Evolutionary conservation across 2,113 vertebrate genomes (phyloP).

Genomic region (Aleadryas rufinucha): DNA sequence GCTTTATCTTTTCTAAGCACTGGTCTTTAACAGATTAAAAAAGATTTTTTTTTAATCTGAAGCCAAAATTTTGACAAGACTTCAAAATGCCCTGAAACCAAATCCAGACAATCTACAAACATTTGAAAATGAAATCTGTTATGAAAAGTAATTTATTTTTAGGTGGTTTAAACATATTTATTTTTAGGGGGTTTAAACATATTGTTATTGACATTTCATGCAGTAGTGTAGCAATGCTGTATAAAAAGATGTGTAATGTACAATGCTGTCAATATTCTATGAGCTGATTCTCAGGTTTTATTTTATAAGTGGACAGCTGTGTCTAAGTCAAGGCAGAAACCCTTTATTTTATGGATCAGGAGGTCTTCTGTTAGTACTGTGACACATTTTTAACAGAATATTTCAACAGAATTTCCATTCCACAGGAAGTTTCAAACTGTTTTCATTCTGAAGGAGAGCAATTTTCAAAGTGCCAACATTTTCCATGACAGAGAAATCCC

Average conservation of each 20-base stretch:
- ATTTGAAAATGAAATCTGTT: not conserved
- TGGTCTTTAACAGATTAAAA: not conserved
- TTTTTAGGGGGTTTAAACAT: not conserved
- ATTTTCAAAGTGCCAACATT: not conserved
- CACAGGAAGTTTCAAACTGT: constrained; percentile 1
- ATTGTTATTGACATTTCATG: not conserved
- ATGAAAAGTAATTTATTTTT: not conserved
- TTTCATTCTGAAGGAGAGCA: not conserved
- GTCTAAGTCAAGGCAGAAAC: not conserved
- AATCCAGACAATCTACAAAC: not conserved
- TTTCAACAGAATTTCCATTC: constrained; percentile 47
- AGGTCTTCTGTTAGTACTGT: constrained; percentile 15
- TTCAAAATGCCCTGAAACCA: not conserved
- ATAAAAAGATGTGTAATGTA: not conserved
- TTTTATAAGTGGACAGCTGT: not conserved
- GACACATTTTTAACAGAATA: constrained; percentile 26
- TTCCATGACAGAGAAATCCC: constrained; percentile 22
- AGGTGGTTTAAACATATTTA: not conserved
- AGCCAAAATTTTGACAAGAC: constrained; percentile 30
- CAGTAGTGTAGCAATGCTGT: not conserved
- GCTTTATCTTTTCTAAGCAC: constrained; percentile 21
- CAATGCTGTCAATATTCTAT: not conserved
- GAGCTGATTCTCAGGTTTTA: not conserved
- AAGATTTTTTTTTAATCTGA: not conserved
- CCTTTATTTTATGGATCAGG: not conserved